Evolutionary conservation across 2,113 vertebrate genomes (phyloP), one percentile per base, ranked within the genome.

Genomic region (Petaurus breviceps): DNA sequence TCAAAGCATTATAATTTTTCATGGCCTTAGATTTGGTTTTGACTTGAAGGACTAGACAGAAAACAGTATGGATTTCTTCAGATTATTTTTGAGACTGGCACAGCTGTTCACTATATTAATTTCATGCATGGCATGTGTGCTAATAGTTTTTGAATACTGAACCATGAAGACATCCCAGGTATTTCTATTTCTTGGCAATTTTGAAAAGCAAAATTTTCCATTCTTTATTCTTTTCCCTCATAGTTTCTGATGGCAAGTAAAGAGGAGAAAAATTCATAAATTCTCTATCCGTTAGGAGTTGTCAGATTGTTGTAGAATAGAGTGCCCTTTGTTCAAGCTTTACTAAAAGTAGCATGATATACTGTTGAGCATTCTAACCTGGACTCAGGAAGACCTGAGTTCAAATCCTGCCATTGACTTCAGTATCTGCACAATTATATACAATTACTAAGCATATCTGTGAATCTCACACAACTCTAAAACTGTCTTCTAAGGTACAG

Each of bases 71-170:
- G 90, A 55, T 25, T 95, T 10, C 49, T 94, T 22, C 5, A 92
- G 46, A 90, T 95, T n/a, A 89, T 51, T 95, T 97, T 9, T 94
- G 14, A 95, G 94, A 96, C 37, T 94, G 51, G 51, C 91, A 68
- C 24, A 92, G 54, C 55, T 93, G 28, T 91, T 90, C 23, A 8
- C 0, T 92, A 26, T n/a, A 22, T 96, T 24, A 31, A 46, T 95
- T 93, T 95, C 49, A 91, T 91, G 47, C 50, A 93, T 94, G 77
- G 1, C 19, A 28, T 90, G 57, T 25, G 23, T 89, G 96, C 93
- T 95, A 93, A 50, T 52, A 51, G 8, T 93, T 97, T 94, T 97
- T 96, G 91, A 96, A 0, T 96, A 91, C 95, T 94, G 26, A 77
- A 77, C 61, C 94, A 10, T 96, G 92, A 90, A 57, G 92, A 93